A percentile compares a stretch with the other conserved stretches of the same genome.
phyloP scores from a whole-genome alignment of 2,888 invertebrate species.

The Heteromurus nitidus region DNA sequence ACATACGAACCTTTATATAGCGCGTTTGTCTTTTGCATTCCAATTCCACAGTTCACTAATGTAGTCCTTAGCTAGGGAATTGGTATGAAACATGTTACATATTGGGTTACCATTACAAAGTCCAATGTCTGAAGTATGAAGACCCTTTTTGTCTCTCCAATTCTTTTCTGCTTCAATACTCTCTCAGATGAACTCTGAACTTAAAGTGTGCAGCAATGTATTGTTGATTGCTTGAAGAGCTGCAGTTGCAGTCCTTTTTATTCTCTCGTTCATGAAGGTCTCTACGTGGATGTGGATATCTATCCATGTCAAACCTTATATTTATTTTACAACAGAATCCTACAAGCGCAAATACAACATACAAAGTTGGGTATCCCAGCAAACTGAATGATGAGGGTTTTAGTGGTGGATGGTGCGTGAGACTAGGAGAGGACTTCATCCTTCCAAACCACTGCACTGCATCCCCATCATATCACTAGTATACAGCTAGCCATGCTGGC shows the following conservation, averaged over 20 bases:
- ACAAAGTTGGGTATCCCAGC: too few species aligned
- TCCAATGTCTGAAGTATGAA: not conserved
- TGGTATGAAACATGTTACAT: conserved; percentile 19
- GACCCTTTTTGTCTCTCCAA: conserved; percentile 48
- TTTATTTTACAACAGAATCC: too few species aligned
- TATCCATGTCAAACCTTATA: too few species aligned
- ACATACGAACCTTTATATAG: not conserved
- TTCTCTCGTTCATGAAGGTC: not conserved
- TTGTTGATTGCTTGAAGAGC: not conserved
- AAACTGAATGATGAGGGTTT: conserved; percentile 17
- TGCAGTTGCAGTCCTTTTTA: not conserved
- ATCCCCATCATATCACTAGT: conserved; percentile 47
- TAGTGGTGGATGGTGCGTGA: not conserved
- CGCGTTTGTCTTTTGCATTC: not conserved
- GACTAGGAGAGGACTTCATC: conserved; percentile 25
- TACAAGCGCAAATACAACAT: too few species aligned
- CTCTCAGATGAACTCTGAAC: conserved; percentile 43
- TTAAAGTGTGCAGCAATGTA: not conserved
- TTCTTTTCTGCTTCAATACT: conserved; percentile 37
- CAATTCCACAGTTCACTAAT: too few species aligned
- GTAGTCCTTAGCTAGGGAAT: not conserved
- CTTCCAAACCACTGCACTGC: conserved; percentile 3
- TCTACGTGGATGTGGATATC: too few species aligned
- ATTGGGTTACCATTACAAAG: not conserved
- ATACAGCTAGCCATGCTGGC: conserved; percentile 24